phyloP scores from a whole-genome alignment of 2,888 invertebrate genomes.

The Carabus problematicus region DNA sequence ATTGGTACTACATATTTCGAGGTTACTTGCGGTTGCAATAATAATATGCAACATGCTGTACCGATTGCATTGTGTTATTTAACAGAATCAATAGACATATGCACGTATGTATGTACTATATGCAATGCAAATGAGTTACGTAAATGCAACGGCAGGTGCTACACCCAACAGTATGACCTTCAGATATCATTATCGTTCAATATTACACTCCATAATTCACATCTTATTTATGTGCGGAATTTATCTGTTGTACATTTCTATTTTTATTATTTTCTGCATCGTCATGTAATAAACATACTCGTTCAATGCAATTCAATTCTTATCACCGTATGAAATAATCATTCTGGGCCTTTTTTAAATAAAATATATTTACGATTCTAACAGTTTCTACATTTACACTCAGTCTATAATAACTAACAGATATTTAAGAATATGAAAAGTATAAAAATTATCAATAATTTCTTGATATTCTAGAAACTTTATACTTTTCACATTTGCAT shows the following conservation, averaged over 20 bases:
- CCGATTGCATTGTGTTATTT: conserved; percentile 19
- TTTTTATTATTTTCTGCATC: too few species aligned
- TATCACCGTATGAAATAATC: too few species aligned
- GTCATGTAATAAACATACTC: too few species aligned
- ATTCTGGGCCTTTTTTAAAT: conserved; percentile 13
- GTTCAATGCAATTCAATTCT: too few species aligned
- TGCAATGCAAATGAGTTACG: conserved; percentile 7
- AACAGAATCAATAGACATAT: neutral
- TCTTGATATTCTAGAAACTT: neutral
- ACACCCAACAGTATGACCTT: conserved; percentile 5
- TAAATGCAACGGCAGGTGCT: neutral
- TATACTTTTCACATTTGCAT: conserved; percentile 18
- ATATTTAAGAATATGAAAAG: conserved; percentile 22
- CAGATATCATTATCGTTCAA: neutral
- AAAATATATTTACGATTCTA: conserved; percentile 31
- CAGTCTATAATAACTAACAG: conserved; percentile 14
- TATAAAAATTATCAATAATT: conserved; percentile 23
- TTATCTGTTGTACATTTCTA: too few species aligned
- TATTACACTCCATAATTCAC: too few species aligned
- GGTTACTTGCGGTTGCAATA: conserved; percentile 28
- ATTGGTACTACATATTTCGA: conserved; percentile 30
- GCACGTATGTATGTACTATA: conserved; percentile 6
- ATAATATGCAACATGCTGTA: conserved; percentile 27
- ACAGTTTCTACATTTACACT: conserved; percentile 21
- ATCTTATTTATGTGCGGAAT: too few species aligned